phyloP scores from a whole-genome alignment of 2,888 invertebrate genomes.

The Mystacides longicornis region DNA sequence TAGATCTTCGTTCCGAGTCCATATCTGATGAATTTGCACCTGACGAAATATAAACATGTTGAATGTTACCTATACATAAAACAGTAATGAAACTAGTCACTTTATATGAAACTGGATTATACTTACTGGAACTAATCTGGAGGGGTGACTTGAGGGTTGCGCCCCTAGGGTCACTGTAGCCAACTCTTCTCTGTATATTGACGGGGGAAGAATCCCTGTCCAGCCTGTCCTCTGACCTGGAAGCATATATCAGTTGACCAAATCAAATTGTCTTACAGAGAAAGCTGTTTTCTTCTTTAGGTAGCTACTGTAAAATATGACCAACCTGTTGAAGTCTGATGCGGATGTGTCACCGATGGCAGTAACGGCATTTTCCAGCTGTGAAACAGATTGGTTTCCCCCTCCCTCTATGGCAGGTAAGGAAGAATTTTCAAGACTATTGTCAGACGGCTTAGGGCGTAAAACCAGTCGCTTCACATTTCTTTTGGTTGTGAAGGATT shows the following conservation, averaged over 20 bases:
- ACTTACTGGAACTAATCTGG: not conserved
- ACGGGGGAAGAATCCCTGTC: not conserved
- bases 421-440: not conserved
- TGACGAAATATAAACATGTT: not conserved
- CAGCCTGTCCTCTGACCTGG: too few species aligned
- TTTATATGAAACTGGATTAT: not conserved
- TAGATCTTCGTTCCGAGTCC: slow-evolving; percentile 14
- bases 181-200: not conserved
- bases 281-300: too few species aligned
- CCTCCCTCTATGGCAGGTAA: not conserved
- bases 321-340: not conserved
- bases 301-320: not conserved
- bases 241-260: too few species aligned
- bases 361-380: not conserved
- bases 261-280: too few species aligned
- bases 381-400: not conserved
- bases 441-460: slow-evolving; percentile 42
- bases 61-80: not conserved
- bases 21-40: slow-evolving; percentile 7
- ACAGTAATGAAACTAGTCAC: not conserved
- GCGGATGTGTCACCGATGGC: not conserved
- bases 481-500: slow-evolving; percentile 50
- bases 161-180: not conserved
- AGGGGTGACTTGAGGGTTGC: not conserved
- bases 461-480: slow-evolving; percentile 70